Conservation (phyloP, 2,113 vertebrate species). For the Mus musculus region DNA sequence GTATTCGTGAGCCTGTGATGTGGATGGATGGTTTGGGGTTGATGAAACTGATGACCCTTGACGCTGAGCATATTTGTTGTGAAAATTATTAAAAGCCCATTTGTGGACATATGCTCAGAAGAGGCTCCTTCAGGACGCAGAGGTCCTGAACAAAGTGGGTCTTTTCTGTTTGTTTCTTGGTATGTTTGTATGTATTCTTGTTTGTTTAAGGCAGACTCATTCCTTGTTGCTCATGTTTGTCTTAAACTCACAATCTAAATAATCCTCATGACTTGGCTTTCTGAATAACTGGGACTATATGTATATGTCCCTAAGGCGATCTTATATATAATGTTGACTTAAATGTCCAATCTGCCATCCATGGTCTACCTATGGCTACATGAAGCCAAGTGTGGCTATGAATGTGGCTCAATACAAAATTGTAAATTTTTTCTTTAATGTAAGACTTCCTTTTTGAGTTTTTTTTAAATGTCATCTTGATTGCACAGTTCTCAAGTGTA, state of each 20-base stretch:
- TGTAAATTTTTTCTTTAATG: background rate
- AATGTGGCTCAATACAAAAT: background rate
- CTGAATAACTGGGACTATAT: background rate
- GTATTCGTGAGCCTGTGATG: background rate
- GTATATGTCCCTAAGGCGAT: background rate
- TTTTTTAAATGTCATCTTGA: background rate
- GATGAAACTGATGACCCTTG: background rate
- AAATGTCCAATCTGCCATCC: too few species aligned
- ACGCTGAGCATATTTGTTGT: background rate
- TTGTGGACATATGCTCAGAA: background rate
- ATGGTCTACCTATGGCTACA: background rate
- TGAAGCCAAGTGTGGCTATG: background rate
- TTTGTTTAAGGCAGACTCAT: background rate
- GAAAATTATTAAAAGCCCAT: background rate
- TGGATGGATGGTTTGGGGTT: background rate
- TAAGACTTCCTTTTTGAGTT: background rate
- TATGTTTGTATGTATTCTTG: background rate
- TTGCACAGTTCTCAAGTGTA: background rate
- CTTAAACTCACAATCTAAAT: background rate
- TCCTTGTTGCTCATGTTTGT: background rate
- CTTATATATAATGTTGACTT: background rate
- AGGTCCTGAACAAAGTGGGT: background rate
- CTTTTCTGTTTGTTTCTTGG: background rate
- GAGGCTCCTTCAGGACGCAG: background rate
- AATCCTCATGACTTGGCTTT: background rate